Base-by-base conservation (phyloP, 2,113 vertebrate genomes). In the Rhadina sibilatrix region DNA sequence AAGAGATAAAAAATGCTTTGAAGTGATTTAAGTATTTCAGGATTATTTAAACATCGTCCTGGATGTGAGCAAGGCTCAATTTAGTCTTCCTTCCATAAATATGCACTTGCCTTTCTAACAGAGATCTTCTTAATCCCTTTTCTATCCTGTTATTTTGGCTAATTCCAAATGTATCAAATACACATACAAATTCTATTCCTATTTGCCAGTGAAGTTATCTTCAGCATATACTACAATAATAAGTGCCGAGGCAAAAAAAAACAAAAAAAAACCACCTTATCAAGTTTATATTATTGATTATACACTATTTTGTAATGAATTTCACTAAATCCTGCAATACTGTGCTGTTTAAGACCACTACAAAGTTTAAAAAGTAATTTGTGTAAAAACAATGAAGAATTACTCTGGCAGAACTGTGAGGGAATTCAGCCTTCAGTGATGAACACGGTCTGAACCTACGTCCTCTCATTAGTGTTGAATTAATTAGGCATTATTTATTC, bases 401-500 rank as follows among this genome's bases (percentile, higher is more conserved):
- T 74, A 24, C 15, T 72, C 24, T 56, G 53, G 35, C 23, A 89
- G 40, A 86, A 61, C 49, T 83, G 30, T 15, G 40, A 86, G 46
- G n/a, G 47, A 75, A 89, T 61, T 59, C 2, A 3, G 66, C 56
- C 72, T 49, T 69, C 87, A 71, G 70, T 86, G 47, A 74, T 46
- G 71, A 83, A 71, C 74, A 68, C 5, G 16, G 22, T 44, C 92
- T 94, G 69, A 87, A 74, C 33, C 19, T 53, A 72, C 18, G 23
- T 83, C 70, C 72, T 57, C 59, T 95, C 84, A 74, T 96, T 95
- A 95, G 79, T 54, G 66, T 20, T 53, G 77, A 96, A 91, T 90
- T 94, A 93, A 95, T 95, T 77, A 70, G 56, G 57, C 21, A 90
- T 96, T 94, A 94, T 94, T 97, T 92, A 96, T 97, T 94, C 84